Evolutionary conservation across 2,888 invertebrate species (phyloP).

Genomic region (Acholoe squamosa): DNA sequence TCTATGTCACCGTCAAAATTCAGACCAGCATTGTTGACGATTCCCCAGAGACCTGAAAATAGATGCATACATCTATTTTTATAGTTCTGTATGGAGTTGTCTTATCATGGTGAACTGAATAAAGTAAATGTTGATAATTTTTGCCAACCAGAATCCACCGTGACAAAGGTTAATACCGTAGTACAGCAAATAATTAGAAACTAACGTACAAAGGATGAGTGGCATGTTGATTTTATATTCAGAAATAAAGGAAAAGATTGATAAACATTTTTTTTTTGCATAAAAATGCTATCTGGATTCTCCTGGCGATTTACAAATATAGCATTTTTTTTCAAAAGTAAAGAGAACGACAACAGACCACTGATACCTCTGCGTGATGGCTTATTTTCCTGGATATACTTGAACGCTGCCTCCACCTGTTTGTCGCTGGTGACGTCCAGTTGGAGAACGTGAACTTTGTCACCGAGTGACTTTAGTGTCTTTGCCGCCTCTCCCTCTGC

Average conservation of each 20-base stretch:
- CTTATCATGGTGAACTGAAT: no score
- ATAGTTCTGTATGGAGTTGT: not conserved
- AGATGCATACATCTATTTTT: not conserved
- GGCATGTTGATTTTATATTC: no score
- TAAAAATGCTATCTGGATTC: no score
- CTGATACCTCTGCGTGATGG: constrained; percentile 62
- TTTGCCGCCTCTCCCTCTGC: constrained; percentile 77
- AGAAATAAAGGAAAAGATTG: no score
- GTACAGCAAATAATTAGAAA: no score
- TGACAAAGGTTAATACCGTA: no score
- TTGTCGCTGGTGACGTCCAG: constrained; percentile 79
- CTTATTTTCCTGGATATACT: constrained; percentile 74
- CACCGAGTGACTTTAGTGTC: constrained; percentile 73
- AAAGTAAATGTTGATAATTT: no score
- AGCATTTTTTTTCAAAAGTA: not conserved
- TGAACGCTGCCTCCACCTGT: constrained; percentile 76
- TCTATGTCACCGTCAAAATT: constrained; percentile 79
- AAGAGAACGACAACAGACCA: not conserved
- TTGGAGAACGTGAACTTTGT: constrained; percentile 73
- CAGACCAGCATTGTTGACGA: constrained; percentile 82
- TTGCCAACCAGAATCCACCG: no score
- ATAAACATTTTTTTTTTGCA: no score
- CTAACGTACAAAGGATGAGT: no score
- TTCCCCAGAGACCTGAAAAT: constrained; percentile 80
- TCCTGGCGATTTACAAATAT: not conserved